Evolutionary conservation across 2,113 vertebrate species (phyloP), one percentile per base, ranked within the genome.

Genomic region (Grammomys surdaster): DNA sequence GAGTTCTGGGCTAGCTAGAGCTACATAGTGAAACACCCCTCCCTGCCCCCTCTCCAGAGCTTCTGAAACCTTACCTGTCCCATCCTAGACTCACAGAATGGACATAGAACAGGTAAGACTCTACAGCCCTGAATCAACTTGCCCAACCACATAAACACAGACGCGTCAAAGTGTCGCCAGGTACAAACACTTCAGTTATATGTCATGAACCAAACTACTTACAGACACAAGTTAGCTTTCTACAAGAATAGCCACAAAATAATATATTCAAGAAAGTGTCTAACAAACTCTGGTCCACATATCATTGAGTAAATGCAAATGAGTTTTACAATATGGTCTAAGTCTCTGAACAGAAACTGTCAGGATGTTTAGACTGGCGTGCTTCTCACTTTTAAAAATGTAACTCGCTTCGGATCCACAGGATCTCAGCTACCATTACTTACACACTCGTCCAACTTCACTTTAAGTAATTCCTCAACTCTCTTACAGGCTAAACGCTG

Each of bases 331-430:
- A 36, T 86, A 72, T 11, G 36, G 86, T 88, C 84, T 54, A 51
- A 70, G 51, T 91, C 93, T 94, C 88, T 81, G 87, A 78, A 88
- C 72, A 93, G 96, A 95, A 96, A 60, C 46, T 54, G 65, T 92
- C 51, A 85, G 51, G 58, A 90, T 93, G 82, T 91, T 96, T 90
- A 54, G 72, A 24, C 81, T 89, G 46, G 89, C 89, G 7, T 36
- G 65, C 31, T 97, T 93, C 93, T 92, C 93, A 89, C 73, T 95
- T 96, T 80, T 51, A 95, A 96, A 90, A 94, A 93, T 2, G 5
- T 58, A 93, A 43, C 73, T 69, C 65, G 40, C 90, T 95, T 93
- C 60, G 60, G 91, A 56, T 93, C 86, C 51, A 28, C 73, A n/a
- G 48, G 51, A 89, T 89, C 81, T 72, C 5, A 94, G 81, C 72